A percentile compares a stretch with the other conserved stretches of the same genome.
These are phyloP conservation scores for Prenolepis imparis DNA, from an alignment of 2,888 invertebrate genomes.

Conservation along the genomic window DNA sequence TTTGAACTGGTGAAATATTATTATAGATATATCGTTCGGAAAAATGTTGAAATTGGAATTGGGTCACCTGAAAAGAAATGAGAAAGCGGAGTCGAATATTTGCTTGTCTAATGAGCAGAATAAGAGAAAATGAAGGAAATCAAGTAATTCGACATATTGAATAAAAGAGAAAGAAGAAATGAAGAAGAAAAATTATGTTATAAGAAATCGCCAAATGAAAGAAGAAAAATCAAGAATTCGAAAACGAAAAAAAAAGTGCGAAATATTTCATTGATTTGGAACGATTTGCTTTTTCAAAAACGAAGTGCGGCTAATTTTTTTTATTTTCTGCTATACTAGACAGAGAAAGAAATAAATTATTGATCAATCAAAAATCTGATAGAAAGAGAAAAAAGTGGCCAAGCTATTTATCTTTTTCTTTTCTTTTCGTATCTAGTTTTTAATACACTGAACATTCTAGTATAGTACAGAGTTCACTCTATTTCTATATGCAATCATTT, in stretches of 20 bases:
- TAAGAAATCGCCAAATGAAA: background rate
- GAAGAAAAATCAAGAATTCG: background rate
- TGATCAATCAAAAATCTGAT: background rate
- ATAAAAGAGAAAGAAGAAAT: background rate
- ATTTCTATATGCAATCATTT: no score
- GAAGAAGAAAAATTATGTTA: background rate
- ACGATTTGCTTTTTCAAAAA: background rate
- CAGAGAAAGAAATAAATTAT: background rate
- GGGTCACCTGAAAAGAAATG: background rate
- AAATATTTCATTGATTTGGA: background rate
- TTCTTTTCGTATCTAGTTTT: no score
- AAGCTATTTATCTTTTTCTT: no score
- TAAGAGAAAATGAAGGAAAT: background rate
- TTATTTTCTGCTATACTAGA: background rate
- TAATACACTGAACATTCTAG: background rate
- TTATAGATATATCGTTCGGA: background rate
- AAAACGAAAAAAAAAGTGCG: background rate
- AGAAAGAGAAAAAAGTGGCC: no score
- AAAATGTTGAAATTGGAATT: constrained; percentile 22
- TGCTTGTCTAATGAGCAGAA: background rate
- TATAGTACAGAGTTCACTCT: no score
- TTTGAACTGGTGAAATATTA: constrained; percentile 1
- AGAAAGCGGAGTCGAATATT: background rate
- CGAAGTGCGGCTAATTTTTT: background rate
- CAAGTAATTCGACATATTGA: background rate